These are phyloP conservation scores for Eumeta japonica DNA, from an alignment of 1,140 invertebrate genomes.

Conservation along the genomic window DNA sequence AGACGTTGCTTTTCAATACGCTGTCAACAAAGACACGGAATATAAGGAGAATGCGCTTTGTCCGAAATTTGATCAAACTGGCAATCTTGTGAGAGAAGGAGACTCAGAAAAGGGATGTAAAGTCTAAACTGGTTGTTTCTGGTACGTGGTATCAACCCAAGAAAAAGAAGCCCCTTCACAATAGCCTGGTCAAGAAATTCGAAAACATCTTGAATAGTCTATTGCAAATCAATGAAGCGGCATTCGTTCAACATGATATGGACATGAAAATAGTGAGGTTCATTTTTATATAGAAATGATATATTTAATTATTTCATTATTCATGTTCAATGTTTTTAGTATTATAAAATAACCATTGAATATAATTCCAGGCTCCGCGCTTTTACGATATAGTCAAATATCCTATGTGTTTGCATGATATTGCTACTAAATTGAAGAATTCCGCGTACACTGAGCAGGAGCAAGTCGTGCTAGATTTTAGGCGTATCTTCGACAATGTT, in stretches of 20 bases:
- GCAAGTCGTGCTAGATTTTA: conserved; percentile 51
- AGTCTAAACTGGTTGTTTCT: conserved; percentile 30
- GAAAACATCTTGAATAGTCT: conserved; percentile 36
- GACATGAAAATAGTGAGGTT: conserved; percentile 46
- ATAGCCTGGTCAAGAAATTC: conserved; percentile 39
- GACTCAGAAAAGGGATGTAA: conserved; percentile 32
- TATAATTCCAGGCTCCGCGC: conserved; percentile 41
- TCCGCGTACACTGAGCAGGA: conserved; percentile 44
- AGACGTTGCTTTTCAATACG: no score
- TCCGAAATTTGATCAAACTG: conserved; percentile 43
- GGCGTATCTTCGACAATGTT: conserved; percentile 50
- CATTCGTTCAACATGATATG: conserved; percentile 46
- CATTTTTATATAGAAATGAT: no score
- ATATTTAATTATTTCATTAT: conserved; percentile 1
- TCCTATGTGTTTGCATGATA: conserved; percentile 49
- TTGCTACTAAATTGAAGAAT: conserved; percentile 46
- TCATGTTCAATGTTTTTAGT: conserved; percentile 2
- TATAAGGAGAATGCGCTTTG: conserved; percentile 27
- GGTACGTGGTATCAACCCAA: conserved; percentile 50
- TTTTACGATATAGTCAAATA: conserved; percentile 54
- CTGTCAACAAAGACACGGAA: conserved; percentile 17
- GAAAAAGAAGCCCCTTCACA: conserved; percentile 47
- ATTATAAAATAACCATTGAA: background rate
- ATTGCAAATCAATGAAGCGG: conserved; percentile 36
- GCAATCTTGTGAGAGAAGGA: conserved; percentile 38